Base-by-base conservation (phyloP, 1,140 invertebrate genomes). In the Palaemon carinicauda region DNA sequence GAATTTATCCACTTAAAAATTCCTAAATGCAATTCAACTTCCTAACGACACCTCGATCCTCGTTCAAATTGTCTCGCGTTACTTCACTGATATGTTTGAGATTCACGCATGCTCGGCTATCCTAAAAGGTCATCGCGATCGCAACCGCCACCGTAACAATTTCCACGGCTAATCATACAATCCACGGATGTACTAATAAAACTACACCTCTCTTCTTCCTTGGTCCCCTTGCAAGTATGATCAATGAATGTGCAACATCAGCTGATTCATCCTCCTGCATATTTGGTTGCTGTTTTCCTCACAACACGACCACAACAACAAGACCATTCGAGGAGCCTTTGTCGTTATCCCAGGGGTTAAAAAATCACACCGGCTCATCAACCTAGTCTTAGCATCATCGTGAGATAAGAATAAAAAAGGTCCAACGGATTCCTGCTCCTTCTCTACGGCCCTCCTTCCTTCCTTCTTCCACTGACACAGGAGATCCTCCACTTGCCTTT, bases 181-280 rank as follows among this genome's bases (percentile, higher is more conserved):
- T 86, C 84, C 84, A 86, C 50, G 75, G 19, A 80, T 71, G 69
- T 5, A 12, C 41, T 86, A 86, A 86, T 71, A 86, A 79, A 71
- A 53, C 84, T 65, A 80, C 84, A 86, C 84, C 74, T 78, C 77
- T 80, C 84, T 80, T 80, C 84, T 80, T 86, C 69, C 84, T 80
- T 86, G 84, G 60, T 65, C 84, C 84, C 84, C 84, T 86, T 54
- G 84, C 84, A 56, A 86, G 60, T 86, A 86, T 80, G 33, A 86
- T 65, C 84, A 86, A 41, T 80, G 84, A 60, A 65, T 69, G 84
- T 56, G 65, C 75, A 74, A 51, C 71, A 33, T 50, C 78, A 41
- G 50, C 84, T 73, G 84, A 53, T 69, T 86, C 84, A 86, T 74
- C 73, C 77, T 80, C 84, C 84, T 56, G 84, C 84, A 86, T 86